Conservation (phyloP, 2,797 vertebrate species). For the Thripadectes ignobilis region DNA sequence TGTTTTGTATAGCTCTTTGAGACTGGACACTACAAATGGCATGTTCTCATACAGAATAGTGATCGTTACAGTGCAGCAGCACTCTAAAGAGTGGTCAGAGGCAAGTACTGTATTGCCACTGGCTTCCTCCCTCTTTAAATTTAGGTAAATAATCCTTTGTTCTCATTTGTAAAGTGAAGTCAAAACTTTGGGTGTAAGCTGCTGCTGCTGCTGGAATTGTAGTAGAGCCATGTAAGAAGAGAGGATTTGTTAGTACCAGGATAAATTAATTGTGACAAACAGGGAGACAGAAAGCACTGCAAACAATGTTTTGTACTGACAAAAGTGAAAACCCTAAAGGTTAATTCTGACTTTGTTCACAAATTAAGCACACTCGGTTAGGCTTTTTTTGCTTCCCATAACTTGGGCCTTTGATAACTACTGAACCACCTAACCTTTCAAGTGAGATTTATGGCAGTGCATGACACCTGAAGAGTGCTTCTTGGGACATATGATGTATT, state of each 20-base stretch:
- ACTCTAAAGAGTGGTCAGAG: not conserved
- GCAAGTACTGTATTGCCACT: not conserved
- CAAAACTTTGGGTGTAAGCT: constrained; percentile 10
- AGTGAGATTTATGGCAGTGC: not conserved
- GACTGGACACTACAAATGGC: not conserved
- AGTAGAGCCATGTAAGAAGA: not conserved
- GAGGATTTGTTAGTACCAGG: constrained; percentile 33
- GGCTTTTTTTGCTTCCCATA: not conserved
- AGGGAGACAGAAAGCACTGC: constrained; percentile 18
- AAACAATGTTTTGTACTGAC: constrained; percentile 37
- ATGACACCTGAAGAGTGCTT: not conserved
- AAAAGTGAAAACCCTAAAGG: not conserved
- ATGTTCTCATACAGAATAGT: accelerated
- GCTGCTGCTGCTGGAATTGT: constrained; percentile 6
- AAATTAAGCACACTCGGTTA: constrained; percentile 48
- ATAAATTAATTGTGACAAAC: constrained; percentile 25
- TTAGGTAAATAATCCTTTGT: constrained; percentile 30
- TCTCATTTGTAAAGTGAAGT: constrained; percentile 11
- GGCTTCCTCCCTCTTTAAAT: constrained; percentile 14
- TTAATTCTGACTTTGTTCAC: constrained; percentile 62
- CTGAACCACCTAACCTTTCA: constrained; percentile 41
- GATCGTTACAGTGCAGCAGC: not conserved
- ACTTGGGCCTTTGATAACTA: not conserved
- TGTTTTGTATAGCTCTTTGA: not conserved
- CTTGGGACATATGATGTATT: not conserved